These are phyloP conservation scores for Hemitrygon akajei DNA, from an alignment of 2,797 vertebrate species.

Conservation along the genomic window DNA sequence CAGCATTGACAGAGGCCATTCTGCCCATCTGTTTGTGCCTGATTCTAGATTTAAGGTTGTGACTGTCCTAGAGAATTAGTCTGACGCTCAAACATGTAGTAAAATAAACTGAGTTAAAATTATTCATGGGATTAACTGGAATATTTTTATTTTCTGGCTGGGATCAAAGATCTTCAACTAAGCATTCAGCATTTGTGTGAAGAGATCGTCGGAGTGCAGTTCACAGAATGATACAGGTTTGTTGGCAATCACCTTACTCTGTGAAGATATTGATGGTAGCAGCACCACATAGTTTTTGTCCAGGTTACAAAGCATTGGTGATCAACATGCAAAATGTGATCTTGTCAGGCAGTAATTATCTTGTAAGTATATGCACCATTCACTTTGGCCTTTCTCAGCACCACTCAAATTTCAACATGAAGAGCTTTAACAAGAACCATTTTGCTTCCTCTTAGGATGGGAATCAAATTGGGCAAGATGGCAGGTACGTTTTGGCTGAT, in stretches of 20 bases:
- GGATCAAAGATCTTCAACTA: neutral
- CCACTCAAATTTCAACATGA: neutral
- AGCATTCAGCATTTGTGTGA: neutral
- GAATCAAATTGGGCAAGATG: too few relatives aligned
- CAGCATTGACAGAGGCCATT: too few relatives aligned
- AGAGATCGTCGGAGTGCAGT: neutral
- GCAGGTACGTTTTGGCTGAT: neutral
- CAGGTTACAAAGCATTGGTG: neutral
- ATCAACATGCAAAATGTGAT: neutral
- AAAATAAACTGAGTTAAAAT: neutral
- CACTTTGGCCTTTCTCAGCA: neutral
- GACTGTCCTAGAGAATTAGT: neutral
- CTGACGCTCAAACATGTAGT: neutral
- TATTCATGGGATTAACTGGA: too few relatives aligned
- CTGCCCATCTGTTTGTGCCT: too few relatives aligned
- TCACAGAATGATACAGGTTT: neutral
- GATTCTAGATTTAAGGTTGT: neutral
- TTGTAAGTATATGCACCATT: neutral
- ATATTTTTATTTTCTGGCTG: neutral
- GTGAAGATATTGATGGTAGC: neutral
- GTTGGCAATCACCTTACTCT: neutral
- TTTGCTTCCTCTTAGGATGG: neutral
- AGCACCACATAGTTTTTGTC: neutral
- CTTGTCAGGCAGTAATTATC: neutral
- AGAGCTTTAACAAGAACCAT: neutral